Percentiles rank a stretch among this genome's conserved stretches.
Evolutionary conservation across 2,888 invertebrate species (phyloP).

Genomic region (Galerucella nymphaeae): DNA sequence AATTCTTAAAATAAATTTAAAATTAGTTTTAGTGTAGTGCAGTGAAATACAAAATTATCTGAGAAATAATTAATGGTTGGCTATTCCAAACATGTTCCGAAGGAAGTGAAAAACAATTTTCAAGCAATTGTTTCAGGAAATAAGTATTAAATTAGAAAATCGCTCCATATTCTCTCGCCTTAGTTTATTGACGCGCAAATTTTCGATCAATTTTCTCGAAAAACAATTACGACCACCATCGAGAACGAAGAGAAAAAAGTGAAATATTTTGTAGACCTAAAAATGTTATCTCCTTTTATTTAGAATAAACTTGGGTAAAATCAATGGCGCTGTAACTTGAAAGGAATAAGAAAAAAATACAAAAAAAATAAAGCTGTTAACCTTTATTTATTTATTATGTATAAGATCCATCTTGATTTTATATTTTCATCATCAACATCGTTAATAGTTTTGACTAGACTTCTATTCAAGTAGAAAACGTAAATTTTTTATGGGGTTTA

Average conservation of each 20-base stretch:
- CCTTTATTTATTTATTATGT: background rate
- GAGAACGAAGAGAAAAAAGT: constrained; percentile 12
- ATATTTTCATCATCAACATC: no score
- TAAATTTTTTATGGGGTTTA: no score
- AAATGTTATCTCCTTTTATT: constrained; percentile 19
- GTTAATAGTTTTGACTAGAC: no score
- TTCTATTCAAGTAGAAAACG: no score
- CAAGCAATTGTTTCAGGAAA: constrained; percentile 20
- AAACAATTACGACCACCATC: constrained; percentile 29
- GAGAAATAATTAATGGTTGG: background rate
- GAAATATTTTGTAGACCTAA: constrained; percentile 12
- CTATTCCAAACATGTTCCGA: background rate
- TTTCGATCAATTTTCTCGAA: constrained; percentile 34
- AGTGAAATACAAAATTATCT: background rate
- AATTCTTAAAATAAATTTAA: background rate
- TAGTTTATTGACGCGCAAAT: constrained; percentile 31
- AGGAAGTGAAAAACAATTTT: constrained; percentile 23
- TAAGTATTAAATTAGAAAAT: constrained; percentile 30
- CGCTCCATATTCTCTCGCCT: constrained; percentile 26
- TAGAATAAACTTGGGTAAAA: constrained; percentile 13
- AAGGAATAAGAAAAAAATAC: background rate
- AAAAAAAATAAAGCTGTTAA: background rate
- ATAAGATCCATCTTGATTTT: no score
- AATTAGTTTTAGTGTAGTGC: background rate
- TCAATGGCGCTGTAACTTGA: constrained; percentile 9